Base-by-base conservation (phyloP, 92 coral and sea anemone genomes). In the Anthopleura xanthogrammica region DNA sequence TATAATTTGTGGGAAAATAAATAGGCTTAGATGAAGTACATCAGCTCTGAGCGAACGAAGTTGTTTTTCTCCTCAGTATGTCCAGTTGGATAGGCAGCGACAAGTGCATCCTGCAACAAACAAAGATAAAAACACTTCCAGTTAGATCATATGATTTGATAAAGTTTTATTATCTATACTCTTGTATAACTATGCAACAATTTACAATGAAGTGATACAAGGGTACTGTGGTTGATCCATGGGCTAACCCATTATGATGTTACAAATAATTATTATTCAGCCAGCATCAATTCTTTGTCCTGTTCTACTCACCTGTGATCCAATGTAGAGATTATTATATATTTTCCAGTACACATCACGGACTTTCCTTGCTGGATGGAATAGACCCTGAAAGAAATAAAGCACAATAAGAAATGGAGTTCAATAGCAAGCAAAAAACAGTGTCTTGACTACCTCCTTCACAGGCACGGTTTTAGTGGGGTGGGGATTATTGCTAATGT, bases 261-360 rank as follows among this genome's bases (percentile, higher is more conserved):
- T 7, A 43, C 50, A 46, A 46, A 46, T 46, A 2, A 46, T 46
- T 46, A 46, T 46, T 46, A 46, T 46, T 46, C 9, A 5, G 9
- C 7, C 9, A 46, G 50, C 0, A 46, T 46, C 50, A 23, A 36
- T 29, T 68, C 42, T 43, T 68, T 29, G 29, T 16, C 43, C 17
- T 7, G 41, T 23, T 68, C 41, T 29, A 75, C 81, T 72, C 78
- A 96, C 99, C 98, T 96, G 99, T n/a, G 99, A 91, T 60, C 99
- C 99, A 86, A 96, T 96, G 82, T 96, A 96, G 62, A 96, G 86
- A 82, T 93, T 96, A 88, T 96, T 96, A 88, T 96, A 96, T 68
- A 96, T 96, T 86, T 95, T 95, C 98, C 98, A 95, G 84, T 94
- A 95, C 14, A 95, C 98, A 85, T 95, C 98, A 11, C 98, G 98